These are phyloP conservation scores for Petaurus breviceps DNA, from an alignment of 2,113 vertebrate genomes.

Conservation along the genomic window DNA sequence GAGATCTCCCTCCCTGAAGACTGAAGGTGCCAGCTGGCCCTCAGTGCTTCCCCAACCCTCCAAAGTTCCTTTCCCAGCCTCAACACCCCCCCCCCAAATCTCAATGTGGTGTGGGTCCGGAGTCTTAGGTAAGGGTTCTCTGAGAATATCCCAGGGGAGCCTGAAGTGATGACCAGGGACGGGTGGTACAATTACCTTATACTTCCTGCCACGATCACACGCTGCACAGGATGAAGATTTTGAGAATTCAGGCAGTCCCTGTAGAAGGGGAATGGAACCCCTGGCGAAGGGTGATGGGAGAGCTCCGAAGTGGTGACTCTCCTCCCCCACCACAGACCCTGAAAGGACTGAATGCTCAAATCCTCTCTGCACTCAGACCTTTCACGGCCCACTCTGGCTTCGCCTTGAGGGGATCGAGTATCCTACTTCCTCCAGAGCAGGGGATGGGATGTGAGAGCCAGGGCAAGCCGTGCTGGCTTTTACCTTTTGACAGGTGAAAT, in stretches of 20 bases:
- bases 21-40: neutral
- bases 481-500: neutral
- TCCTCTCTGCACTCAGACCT: neutral
- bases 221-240: neutral
- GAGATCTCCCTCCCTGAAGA: neutral
- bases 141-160: neutral
- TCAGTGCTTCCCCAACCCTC: neutral
- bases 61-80: neutral
- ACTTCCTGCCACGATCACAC: slow-evolving; percentile 52
- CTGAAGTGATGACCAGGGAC: neutral
- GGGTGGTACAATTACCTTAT: slow-evolving; percentile 65
- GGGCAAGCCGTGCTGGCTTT: neutral
- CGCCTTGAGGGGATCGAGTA: neutral
- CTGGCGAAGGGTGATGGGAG: slow-evolving; percentile 11
- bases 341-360: neutral
- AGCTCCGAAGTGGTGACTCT: neutral
- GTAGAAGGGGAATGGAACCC: slow-evolving; percentile 40
- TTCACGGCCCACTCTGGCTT: neutral
- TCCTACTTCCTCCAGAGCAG: neutral
- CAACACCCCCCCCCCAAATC: neutral
- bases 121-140: neutral
- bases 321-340: neutral
- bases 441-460: neutral
- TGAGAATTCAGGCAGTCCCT: slow-evolving; percentile 28
- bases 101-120: neutral